These are phyloP conservation scores for Mesoclemmys tuberculata DNA, from an alignment of 2,113 vertebrate species.

Conservation along the genomic window DNA sequence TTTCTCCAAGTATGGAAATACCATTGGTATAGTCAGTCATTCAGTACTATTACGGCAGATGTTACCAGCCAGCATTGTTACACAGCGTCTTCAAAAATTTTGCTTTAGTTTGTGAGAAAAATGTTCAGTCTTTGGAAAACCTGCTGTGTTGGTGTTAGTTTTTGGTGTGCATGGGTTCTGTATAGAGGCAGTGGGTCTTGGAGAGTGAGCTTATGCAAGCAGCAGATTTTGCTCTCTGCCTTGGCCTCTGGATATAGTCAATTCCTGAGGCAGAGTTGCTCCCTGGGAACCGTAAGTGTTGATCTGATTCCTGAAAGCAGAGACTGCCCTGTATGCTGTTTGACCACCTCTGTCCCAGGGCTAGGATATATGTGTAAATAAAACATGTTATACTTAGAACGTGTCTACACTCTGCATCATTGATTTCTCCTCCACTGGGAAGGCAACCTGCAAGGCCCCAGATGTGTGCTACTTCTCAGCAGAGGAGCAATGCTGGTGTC, in stretches of 20 bases:
- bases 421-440: too few species aligned
- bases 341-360: background rate
- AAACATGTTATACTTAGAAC: too few species aligned
- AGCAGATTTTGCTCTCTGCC: slow-evolving; percentile 33
- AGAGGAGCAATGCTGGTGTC: too few species aligned
- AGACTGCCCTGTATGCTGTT: background rate
- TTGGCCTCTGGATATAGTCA: background rate
- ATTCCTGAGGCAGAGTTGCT: slow-evolving; percentile 35
- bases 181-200: accelerated
- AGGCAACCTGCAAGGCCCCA: too few species aligned
- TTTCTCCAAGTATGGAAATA: background rate
- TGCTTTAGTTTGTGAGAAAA: background rate
- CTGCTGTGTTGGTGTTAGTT: accelerated
- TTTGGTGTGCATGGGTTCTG: accelerated
- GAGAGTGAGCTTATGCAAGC: background rate
- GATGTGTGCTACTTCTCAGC: too few species aligned
- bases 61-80: background rate
- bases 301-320: background rate
- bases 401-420: too few species aligned
- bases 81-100: background rate
- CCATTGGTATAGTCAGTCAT: accelerated
- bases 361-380: background rate
- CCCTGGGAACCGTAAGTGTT: background rate
- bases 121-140: background rate
- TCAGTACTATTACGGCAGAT: accelerated